Evolutionary conservation across 2,888 invertebrate genomes (phyloP).

Genomic region (Drosophila falleni): DNA sequence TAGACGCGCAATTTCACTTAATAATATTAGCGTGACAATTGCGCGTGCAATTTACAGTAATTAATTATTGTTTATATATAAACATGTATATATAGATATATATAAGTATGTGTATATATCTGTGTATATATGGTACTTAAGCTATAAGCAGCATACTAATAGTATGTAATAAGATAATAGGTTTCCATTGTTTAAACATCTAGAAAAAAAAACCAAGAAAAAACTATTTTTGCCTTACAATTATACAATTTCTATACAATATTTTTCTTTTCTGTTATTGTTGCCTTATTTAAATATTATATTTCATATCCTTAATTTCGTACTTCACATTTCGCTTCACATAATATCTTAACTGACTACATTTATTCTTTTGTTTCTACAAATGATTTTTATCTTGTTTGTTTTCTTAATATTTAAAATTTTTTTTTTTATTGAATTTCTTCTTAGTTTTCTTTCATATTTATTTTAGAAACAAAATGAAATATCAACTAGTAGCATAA

Average conservation of each 20-base stretch:
- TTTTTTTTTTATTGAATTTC: conserved; percentile 20
- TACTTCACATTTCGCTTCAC: conserved; percentile 60
- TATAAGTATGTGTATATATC: background rate
- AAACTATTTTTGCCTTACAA: conserved; percentile 34
- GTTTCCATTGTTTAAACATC: conserved; percentile 28
- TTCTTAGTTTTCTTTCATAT: conserved; percentile 43
- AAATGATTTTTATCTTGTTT: conserved; percentile 5
- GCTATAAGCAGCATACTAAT: conserved; percentile 47
- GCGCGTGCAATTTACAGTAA: conserved; percentile 33
- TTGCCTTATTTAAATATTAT: conserved; percentile 16
- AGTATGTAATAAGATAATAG: conserved; percentile 35
- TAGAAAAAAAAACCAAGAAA: conserved; percentile 32
- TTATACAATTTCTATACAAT: conserved; percentile 47
- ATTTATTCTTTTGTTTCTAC: conserved; percentile 14
- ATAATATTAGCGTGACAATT: conserved; percentile 66
- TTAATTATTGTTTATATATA: conserved; percentile 18
- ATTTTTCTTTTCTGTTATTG: conserved; percentile 1
- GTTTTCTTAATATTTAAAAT: conserved; percentile 1
- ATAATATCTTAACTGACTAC: conserved; percentile 42
- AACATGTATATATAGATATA: conserved; percentile 7
- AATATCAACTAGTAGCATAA: conserved; percentile 58
- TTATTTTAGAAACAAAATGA: conserved; percentile 76
- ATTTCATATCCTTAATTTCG: conserved; percentile 54
- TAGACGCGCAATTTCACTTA: conserved; percentile 61
- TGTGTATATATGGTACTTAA: conserved; percentile 28